Base-by-base conservation (phyloP, 2,113 vertebrate genomes). In the Silurus asotus region DNA sequence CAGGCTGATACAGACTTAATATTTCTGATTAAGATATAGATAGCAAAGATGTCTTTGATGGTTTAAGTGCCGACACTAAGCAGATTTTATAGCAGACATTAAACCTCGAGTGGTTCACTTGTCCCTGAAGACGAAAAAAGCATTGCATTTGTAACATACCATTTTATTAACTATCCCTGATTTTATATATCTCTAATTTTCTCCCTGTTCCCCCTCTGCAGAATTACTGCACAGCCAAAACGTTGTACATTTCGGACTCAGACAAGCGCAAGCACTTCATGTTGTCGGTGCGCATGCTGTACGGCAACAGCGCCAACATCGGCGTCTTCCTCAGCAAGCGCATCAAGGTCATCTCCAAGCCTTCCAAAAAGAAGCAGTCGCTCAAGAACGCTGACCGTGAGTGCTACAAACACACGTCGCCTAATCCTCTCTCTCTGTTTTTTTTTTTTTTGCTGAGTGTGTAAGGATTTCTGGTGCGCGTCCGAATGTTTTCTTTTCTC, bases 221-320 rank as follows among this genome's bases (percentile, higher is more conserved):
- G 98, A 99, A 99, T 93, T 99, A 98, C 96, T 99, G 98, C 96
- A 99, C 98, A 93, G 98, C 98, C 94, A 99, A 99, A 97, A 99
- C 98, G 80, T 96, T 99, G 96, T 99, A 99, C 95, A 99, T 99
- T 96, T 99, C 98, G 62, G 98, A 99, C 94, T 99, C 98, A 15
- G 98, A 99, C 96, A 99, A 99, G 94, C 96, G 98, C 95, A 99
- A 99, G 95, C 98, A 99, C 96, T 99, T 99, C 97, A 99, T 99
- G 98, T 95, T 99, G 93, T 99, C 98, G 0, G 98, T 99, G 86
- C 99, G 99, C 95, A 99, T 99, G 98, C 99, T 99, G 93, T 99
- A 99, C 87, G 97, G 98, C 91, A 99, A 99, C 94, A 99, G 97
- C 65, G 95, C 98, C 1, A 98, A 99, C 95, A 99, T 99, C 11